These are phyloP conservation scores for Paracanthobrama guichenoti DNA, from an alignment of 2,113 vertebrate species.

Conservation along the genomic window DNA sequence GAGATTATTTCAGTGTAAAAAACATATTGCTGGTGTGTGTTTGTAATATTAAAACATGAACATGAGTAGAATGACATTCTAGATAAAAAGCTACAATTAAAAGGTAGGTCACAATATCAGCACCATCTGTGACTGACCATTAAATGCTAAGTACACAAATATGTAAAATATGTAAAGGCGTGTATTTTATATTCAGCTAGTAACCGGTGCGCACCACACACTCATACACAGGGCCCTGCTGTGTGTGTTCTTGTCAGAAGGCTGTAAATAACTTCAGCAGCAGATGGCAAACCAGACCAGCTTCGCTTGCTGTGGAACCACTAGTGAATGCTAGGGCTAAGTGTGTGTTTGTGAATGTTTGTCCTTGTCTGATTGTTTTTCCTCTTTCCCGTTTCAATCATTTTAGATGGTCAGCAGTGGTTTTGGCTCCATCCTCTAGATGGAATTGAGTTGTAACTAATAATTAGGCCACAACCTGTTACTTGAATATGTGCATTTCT, in stretches of 20 bases:
- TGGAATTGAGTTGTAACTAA: constrained; percentile 6
- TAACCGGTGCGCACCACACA: neutral
- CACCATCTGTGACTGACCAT: constrained; percentile 29
- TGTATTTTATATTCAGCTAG: neutral
- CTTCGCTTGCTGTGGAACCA: constrained; percentile 1
- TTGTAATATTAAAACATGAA: neutral
- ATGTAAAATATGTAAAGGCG: neutral
- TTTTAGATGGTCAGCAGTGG: neutral
- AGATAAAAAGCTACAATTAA: neutral
- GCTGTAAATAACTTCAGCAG: constrained; percentile 52
- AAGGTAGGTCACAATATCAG: neutral
- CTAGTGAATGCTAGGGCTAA: neutral
- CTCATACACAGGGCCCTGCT: neutral
- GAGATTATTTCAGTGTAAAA: neutral
- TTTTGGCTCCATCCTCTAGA: neutral
- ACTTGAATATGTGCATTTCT: no score
- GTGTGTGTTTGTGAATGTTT: constrained; percentile 2
- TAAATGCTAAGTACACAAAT: constrained; percentile 4
- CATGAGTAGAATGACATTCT: neutral
- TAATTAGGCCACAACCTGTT: neutral
- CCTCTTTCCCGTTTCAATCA: neutral
- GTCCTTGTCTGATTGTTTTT: neutral
- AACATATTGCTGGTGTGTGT: neutral
- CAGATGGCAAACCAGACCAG: constrained; percentile 49
- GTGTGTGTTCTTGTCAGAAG: constrained; percentile 34